A percentile compares a stretch with the other conserved stretches of the same genome.
Evolutionary conservation across 2,888 invertebrate genomes (phyloP).

Genomic region (Buathra laborator): DNA sequence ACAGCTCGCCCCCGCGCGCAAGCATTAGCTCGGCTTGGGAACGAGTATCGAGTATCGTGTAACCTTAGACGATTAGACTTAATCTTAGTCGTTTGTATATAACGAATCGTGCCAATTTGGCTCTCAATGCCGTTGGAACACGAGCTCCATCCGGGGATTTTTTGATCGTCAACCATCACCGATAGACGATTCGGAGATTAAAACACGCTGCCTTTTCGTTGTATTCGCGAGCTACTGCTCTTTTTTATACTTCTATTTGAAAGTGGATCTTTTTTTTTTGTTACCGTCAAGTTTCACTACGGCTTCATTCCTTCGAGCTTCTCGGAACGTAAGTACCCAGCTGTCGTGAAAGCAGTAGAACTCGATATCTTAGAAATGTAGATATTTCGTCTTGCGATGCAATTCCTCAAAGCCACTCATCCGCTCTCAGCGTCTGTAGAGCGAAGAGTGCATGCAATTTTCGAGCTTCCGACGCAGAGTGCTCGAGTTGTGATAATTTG

Average conservation of each 20-base stretch:
- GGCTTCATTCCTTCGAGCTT: too few species aligned
- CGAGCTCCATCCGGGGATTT: slow-evolving; percentile 43
- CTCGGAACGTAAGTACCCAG: not conserved
- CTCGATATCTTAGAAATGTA: slow-evolving; percentile 4
- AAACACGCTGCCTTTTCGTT: not conserved
- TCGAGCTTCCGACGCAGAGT: slow-evolving; percentile 33
- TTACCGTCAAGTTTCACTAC: not conserved
- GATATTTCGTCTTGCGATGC: slow-evolving; percentile 7
- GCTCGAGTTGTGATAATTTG: slow-evolving; percentile 44
- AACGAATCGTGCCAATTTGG: slow-evolving; percentile 54
- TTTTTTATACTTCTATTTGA: not conserved
- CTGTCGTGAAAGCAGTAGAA: not conserved
- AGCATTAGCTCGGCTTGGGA: slow-evolving; percentile 46
- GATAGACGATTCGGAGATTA: not conserved
- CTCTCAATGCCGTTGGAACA: slow-evolving; percentile 47
- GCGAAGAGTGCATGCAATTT: slow-evolving; percentile 36
- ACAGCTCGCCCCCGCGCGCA: slow-evolving; percentile 29
- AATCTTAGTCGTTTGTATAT: slow-evolving; percentile 38
- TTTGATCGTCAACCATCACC: slow-evolving; percentile 2
- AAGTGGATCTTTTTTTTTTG: not conserved
- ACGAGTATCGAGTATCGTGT: slow-evolving; percentile 75
- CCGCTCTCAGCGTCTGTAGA: slow-evolving; percentile 2
- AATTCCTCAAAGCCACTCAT: not conserved
- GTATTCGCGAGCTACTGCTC: not conserved
- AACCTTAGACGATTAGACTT: slow-evolving; percentile 77